These are phyloP conservation scores for Buphagus erythrorhynchus DNA, from an alignment of 2,797 vertebrate genomes.

Conservation along the genomic window DNA sequence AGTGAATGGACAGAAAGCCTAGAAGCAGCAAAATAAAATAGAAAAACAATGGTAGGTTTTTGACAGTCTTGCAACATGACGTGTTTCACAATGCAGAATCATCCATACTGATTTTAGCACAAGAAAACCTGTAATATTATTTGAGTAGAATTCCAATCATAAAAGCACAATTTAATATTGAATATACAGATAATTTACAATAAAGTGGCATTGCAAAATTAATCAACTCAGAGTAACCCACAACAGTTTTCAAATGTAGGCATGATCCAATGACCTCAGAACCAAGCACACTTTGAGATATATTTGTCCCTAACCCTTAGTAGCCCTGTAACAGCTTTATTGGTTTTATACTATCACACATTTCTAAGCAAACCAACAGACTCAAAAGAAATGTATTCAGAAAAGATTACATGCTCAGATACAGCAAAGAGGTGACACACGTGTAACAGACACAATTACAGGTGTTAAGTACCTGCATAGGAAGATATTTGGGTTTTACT, in stretches of 20 bases:
- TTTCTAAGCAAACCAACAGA: not conserved
- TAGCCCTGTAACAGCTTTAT: not conserved
- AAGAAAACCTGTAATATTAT: not conserved
- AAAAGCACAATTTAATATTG: not conserved
- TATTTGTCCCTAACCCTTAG: not conserved
- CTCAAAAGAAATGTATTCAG: not conserved
- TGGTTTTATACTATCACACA: not conserved
- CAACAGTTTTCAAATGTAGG: not conserved
- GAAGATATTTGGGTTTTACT: not conserved
- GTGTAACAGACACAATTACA: not conserved
- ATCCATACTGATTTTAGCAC: not conserved
- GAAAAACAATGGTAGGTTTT: not conserved
- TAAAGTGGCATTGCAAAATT: not conserved
- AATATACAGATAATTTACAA: not conserved
- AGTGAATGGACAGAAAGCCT: not conserved
- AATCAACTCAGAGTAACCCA: not conserved
- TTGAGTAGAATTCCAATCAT: not conserved
- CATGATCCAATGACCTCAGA: not conserved
- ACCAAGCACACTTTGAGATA: not conserved
- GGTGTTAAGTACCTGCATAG: not conserved
- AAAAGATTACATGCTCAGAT: not conserved
- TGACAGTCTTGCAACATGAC: not conserved
- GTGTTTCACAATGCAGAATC: not conserved
- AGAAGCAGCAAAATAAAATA: not conserved
- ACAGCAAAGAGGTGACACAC: not conserved